Base-by-base conservation (phyloP, 2,888 invertebrate species). In the Myopa testacea region DNA sequence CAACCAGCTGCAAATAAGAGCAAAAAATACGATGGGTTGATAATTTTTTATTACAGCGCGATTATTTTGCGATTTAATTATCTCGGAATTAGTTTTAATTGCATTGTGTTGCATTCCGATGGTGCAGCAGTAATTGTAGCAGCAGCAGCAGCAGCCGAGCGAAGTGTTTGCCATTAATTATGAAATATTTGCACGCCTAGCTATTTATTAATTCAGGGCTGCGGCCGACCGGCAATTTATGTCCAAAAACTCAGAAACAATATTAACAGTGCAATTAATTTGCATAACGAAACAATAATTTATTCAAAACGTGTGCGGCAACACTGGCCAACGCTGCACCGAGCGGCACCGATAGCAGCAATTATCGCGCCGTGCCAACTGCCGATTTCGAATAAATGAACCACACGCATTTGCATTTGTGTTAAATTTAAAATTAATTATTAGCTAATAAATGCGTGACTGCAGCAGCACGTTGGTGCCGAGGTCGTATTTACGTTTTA, bases 331-430 rank as follows among this genome's bases (percentile, higher is more conserved):
- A 50, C 75, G 65, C 40, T 19, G 60, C 40, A 19, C 6, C 58
- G 40, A 34, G 52, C 68, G 67, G 72, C 80, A 38, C 4, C 81
- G 86, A 86, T 85, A 86, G 86, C 84, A 84, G 85, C 85, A 84
- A 85, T 85, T 85, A 85, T 84, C 85, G 86, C 85, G n/a, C 45
- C 73, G 63, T 26, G 68, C 69, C 45, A 62, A 62, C 40, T 37
- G 37, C 55, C 67, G 63, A 52, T 37, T 16, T 12, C 34, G 55
- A 65, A 74, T 52, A 74, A 74, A 74, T 74, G 63, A 52, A 75
- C 19, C 34, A 40, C 67, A 4, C 67, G 37, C 60, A 19, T 40
- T 16, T 55, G 62, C 72, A 37, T 71, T 73, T 62, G 58, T 60
- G 74, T 72, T 78, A 14, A 67, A 76, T 78, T 78, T 72, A 67